Base-by-base conservation (phyloP, 2,888 invertebrate genomes). In the Habroteleia sp. region DNA sequence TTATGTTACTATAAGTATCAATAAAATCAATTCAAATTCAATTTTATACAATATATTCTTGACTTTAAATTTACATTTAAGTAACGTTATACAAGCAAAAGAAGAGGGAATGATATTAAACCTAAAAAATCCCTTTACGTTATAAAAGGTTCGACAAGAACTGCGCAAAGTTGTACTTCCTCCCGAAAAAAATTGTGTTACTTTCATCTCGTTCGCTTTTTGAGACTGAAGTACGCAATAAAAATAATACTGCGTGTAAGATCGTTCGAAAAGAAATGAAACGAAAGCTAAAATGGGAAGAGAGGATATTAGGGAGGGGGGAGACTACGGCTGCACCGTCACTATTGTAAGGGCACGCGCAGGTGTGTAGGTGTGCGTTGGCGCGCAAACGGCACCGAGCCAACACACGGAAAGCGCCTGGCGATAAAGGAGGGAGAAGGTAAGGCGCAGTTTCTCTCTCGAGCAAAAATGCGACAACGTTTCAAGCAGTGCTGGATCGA, bases 301-400 rank as follows among this genome's bases (percentile, higher is more conserved):
- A 27, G 5, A 2, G 4, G n/a, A n/a, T 10, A 8, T 23, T 33
- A 4, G 20, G 33, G 42, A 16, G 13, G 2, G 25, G n/a, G 42
- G 10, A 50, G 31, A 25, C 8, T 29, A 58, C 17, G 13, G 31
- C 4, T 35, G 52, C 52, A 66, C 29, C 16, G 37, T n/a, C 17
- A 44, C 20, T 37, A 50, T 66, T 66, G 65, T 66, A 31, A 39
- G 42, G 56, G 56, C 56, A 48, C 56, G 66, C 48, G 56, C 66
- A 56, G 66, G 66, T 48, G 69, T 62, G 72, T 65, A 44, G 65
- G 72, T 65, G 72, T 56, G 50, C 17, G 50, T 65, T 56, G 63
- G 52, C 56, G 48, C 63, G 71, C 71, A 56, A 71, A 54, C 54
- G 56, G 17, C 41, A 41, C 16, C n/a, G 44, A 27, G 46, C 33